phyloP scores from a whole-genome alignment of 2,113 vertebrate genomes.

The Casuarius casuarius region DNA sequence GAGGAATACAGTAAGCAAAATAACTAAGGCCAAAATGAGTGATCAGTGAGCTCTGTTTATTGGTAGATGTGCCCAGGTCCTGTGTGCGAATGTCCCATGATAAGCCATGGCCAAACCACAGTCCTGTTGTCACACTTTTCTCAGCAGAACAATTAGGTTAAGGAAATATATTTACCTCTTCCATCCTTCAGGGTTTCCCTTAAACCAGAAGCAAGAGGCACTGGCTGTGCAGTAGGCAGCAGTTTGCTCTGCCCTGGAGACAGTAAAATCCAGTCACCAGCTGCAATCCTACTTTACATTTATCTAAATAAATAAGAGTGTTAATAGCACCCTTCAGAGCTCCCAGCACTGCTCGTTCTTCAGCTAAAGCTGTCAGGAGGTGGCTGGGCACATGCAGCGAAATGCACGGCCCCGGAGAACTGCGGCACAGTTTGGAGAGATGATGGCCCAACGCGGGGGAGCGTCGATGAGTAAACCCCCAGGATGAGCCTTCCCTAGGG shows the following conservation, averaged over 20 bases:
- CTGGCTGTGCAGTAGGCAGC: neutral
- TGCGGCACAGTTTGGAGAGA: neutral
- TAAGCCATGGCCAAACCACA: neutral
- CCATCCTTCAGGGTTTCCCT: neutral
- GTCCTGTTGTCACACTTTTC: neutral
- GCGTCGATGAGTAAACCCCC: fast-evolving
- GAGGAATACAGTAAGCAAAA: neutral
- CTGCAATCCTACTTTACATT: neutral
- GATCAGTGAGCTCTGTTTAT: neutral
- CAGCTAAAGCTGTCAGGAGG: neutral
- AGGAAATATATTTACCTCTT: neutral
- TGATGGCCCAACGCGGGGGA: neutral
- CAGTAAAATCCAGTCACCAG: neutral
- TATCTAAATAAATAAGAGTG: neutral
- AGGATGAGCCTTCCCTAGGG: fast-evolving
- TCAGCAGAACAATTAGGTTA: neutral
- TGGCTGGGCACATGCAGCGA: neutral
- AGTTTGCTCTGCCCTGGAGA: neutral
- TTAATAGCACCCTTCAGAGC: neutral
- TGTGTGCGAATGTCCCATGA: neutral
- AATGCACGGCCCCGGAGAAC: neutral
- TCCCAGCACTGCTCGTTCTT: neutral
- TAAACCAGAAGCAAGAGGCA: neutral
- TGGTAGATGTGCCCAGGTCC: neutral
- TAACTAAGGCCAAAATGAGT: neutral